A percentile compares a stretch with the other conserved stretches of the same genome.
phyloP scores from a whole-genome alignment of 2,797 vertebrate genomes.

The Catostomus latipinnis region DNA sequence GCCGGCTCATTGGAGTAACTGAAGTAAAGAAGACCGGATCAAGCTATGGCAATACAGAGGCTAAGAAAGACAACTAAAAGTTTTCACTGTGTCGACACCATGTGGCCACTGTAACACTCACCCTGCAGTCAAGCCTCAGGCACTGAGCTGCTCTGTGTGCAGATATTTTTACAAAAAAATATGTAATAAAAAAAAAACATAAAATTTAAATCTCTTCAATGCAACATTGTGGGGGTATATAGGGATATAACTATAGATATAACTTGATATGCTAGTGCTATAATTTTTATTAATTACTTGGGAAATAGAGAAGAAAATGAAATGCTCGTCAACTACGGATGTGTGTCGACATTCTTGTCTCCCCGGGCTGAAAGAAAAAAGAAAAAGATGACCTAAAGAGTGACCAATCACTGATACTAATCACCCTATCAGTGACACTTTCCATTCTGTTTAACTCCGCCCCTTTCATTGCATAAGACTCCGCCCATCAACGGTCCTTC shows the following conservation, averaged over 20 bases:
- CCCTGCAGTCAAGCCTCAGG: conserved; percentile 53
- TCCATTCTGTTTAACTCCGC: conserved; percentile 37
- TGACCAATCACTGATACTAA: conserved; percentile 1
- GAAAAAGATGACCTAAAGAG: conserved; percentile 2
- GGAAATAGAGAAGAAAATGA: conserved; percentile 34
- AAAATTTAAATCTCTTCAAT: conserved; percentile 13
- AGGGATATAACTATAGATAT: conserved; percentile 31
- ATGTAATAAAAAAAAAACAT: background rate
- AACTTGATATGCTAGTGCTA: conserved; percentile 49
- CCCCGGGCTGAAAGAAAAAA: background rate
- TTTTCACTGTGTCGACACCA: conserved; percentile 65
- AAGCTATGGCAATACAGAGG: conserved; percentile 92
- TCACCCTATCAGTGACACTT: conserved; percentile 6
- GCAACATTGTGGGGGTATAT: conserved; percentile 9
- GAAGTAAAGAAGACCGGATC: conserved; percentile 98
- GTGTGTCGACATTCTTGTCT: conserved; percentile 1
- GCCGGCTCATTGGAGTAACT: conserved; percentile 96
- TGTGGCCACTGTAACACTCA: conserved; percentile 36
- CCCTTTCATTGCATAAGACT: conserved; percentile 22
- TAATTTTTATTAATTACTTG: conserved; percentile 56
- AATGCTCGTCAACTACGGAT: background rate
- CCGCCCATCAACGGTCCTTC: conserved; percentile 9
- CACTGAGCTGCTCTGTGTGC: conserved; percentile 54
- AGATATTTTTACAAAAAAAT: conserved; percentile 55
- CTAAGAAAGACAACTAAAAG: conserved; percentile 92